Percentiles rank a stretch among this genome's conserved stretches.
Evolutionary conservation across 1,140 invertebrate species (phyloP).

Genomic region (Macrostomum lignano): DNA sequence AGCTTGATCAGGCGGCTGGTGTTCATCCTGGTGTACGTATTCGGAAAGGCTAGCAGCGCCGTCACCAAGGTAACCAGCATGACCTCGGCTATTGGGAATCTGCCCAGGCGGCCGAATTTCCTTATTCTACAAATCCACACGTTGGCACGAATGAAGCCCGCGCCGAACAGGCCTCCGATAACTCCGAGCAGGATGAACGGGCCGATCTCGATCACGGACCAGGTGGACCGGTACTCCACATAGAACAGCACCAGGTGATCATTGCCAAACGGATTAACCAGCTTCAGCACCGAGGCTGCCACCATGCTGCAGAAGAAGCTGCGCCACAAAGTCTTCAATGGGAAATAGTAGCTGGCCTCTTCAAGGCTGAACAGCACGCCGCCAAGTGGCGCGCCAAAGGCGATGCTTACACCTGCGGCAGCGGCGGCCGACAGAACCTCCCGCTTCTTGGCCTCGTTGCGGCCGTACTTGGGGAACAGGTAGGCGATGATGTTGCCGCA

Average conservation of each 20-base stretch:
- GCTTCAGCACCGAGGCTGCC: constrained; percentile 76
- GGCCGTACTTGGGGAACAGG: constrained; percentile 89
- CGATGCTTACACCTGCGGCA: constrained; percentile 89
- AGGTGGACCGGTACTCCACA: constrained; percentile 89
- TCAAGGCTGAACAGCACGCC: constrained; percentile 47
- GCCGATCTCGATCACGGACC: constrained; percentile 90
- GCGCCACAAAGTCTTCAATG: constrained; percentile 86
- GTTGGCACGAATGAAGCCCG: constrained; percentile 81
- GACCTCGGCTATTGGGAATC: constrained; percentile 83
- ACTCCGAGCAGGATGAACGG: constrained; percentile 81
- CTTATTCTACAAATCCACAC: constrained; percentile 74
- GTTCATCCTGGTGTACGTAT: constrained; percentile 84
- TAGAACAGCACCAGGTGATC: constrained; percentile 93
- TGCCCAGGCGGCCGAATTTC: constrained; percentile 69
- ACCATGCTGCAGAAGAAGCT: constrained; percentile 97
- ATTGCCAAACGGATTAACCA: constrained; percentile 95
- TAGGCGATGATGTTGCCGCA: constrained; percentile 82
- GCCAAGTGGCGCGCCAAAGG: constrained; percentile 79
- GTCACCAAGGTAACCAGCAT: constrained; percentile 64
- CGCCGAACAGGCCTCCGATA: constrained; percentile 78
- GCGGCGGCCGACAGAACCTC: constrained; percentile 77
- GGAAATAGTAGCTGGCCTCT: constrained; percentile 97
- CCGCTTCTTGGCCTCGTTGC: constrained; percentile 93
- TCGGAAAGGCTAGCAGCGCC: constrained; percentile 70
- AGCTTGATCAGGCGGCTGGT: constrained; percentile 78